Evolutionary conservation across 2,113 vertebrate species (phyloP), one percentile per base, ranked within the genome.

Genomic region (Puntigrus tetrazona): DNA sequence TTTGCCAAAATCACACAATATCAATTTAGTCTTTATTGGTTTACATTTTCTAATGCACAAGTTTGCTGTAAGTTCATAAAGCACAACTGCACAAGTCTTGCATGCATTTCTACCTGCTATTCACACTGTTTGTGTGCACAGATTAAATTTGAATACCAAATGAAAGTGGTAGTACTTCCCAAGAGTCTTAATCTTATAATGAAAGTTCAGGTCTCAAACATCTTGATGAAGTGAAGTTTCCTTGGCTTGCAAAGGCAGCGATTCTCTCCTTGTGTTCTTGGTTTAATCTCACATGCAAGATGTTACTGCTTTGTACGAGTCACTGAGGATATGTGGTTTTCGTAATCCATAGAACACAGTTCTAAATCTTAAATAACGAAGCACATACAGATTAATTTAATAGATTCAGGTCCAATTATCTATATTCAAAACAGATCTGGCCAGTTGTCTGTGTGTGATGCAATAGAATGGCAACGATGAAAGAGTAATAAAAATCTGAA

Each of bases 51-150:
- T 81, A 50, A 69, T 52, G 59, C n/a, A 67, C 43, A 14, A 81
- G 59, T 69, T 81, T 67, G 41, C 80, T 72, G 18, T 47, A 38
- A 67, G 29, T 5, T 81, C 63, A 50, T 69, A 52, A 82, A 70
- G 80, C 65, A 82, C 80, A 70, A 69, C 63, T 34, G 80, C 80
- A 69, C 43, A 82, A 38, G 14, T 82, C 22, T 82, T 82, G 65
- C 63, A 82, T 82, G 80, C 80, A 82, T 55, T 70, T 72, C 80
- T 82, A 70, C 45, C 72, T 72, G 80, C 43, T 70, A 70, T 59
- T 27, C 67, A 78, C 57, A 52, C 36, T 38, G n/a, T 29, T 78
- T 70, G 34, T 45, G 43, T 8, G 47, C 31, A 69, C 43, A 25
- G 9, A 36, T 73, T 70, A 1, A 4, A 63, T 27, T 38, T 74